These are phyloP conservation scores for Spermophilus dauricus DNA, from an alignment of 2,113 vertebrate species.

Conservation along the genomic window DNA sequence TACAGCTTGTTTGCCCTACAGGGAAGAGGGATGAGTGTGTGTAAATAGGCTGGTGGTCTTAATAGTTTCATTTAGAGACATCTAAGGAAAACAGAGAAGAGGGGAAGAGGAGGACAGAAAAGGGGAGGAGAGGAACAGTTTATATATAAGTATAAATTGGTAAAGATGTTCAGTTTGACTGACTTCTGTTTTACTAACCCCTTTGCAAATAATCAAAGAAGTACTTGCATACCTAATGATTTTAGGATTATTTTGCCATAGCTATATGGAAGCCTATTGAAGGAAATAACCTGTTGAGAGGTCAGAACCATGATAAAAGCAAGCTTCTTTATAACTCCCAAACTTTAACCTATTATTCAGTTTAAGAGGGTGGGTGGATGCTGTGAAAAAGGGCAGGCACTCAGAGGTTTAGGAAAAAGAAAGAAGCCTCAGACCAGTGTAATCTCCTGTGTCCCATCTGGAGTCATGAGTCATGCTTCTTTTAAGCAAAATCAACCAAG, in stretches of 20 bases:
- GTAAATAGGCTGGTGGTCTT: neutral
- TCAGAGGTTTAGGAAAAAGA: neutral
- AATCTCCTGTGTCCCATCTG: neutral
- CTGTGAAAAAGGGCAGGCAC: neutral
- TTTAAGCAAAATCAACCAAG: constrained; percentile 36
- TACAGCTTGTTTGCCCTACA: constrained; percentile 17
- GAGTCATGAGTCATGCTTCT: neutral
- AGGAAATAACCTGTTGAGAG: neutral
- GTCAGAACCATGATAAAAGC: neutral
- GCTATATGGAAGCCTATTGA: neutral
- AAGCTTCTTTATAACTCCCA: neutral
- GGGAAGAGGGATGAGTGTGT: neutral
- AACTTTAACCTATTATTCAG: neutral
- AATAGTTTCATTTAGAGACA: neutral
- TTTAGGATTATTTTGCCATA: neutral
- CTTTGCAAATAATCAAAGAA: neutral
- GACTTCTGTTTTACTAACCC: neutral
- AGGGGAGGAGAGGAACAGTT: neutral
- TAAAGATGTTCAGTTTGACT: constrained; percentile 31
- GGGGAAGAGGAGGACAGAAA: neutral
- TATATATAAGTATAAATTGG: neutral
- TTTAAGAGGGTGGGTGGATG: neutral
- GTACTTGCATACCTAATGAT: neutral
- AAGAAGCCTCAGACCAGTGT: neutral
- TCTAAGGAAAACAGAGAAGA: neutral